These are phyloP conservation scores for Umimayanthus chanpuru DNA, from an alignment of 92 coral and sea anemone genomes.

Conservation along the genomic window DNA sequence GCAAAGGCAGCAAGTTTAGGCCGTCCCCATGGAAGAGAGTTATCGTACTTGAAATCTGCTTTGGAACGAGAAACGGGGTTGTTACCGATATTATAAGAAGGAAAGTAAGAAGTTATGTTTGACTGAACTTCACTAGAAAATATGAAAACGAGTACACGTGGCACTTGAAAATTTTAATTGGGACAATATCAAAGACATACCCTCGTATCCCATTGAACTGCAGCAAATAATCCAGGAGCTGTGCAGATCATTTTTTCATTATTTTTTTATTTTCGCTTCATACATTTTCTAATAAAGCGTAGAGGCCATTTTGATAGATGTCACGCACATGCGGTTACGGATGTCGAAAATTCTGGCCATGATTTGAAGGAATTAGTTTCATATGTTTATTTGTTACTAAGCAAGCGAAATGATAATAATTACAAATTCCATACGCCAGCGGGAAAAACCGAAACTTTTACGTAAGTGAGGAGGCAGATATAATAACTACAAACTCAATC, in stretches of 20 bases:
- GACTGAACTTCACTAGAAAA: constrained; percentile 19
- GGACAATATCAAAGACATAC: background rate
- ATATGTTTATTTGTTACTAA: too few species aligned
- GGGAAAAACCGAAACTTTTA: too few species aligned
- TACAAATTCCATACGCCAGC: too few species aligned
- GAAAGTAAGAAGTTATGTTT: constrained; percentile 22
- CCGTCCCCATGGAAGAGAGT: constrained; percentile 12
- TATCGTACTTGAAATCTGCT: constrained; percentile 20
- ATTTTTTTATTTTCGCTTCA: constrained; percentile 16
- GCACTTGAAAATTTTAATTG: constrained; percentile 21
- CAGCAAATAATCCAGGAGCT: constrained; percentile 23
- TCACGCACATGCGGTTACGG: constrained; percentile 17
- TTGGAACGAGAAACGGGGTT: constrained; percentile 22
- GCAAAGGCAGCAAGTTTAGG: constrained; percentile 25
- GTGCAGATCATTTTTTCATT: constrained; percentile 9
- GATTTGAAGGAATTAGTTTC: background rate
- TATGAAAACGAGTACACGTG: constrained; percentile 31
- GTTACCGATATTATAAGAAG: constrained; percentile 3
- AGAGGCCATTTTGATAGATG: constrained; percentile 13
- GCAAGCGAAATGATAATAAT: too few species aligned
- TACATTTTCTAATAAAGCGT: constrained; percentile 27
- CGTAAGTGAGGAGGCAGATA: too few species aligned
- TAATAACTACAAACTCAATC: too few species aligned
- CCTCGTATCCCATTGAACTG: constrained; percentile 14
- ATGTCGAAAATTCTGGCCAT: constrained; percentile 19